phyloP scores from a whole-genome alignment of 2,888 invertebrate genomes.

The Phytoseiulus persimilis region DNA sequence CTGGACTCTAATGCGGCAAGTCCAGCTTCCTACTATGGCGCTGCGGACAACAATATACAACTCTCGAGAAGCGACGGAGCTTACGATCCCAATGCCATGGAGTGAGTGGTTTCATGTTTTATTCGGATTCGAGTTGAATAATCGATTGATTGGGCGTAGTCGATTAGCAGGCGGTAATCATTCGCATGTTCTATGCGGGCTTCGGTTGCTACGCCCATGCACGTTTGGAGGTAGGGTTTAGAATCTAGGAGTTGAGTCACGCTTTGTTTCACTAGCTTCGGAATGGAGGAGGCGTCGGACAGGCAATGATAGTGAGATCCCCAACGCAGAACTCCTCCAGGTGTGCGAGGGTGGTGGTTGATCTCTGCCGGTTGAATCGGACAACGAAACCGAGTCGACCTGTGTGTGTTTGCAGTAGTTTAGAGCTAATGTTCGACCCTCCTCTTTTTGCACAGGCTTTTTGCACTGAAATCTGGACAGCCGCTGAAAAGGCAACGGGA shows the following conservation, averaged over 20 bases:
- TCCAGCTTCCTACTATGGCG: not conserved
- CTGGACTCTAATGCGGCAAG: conserved; percentile 17
- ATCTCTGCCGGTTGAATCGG: not conserved
- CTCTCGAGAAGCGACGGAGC: not conserved
- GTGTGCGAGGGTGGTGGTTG: not conserved
- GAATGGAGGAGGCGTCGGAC: not conserved
- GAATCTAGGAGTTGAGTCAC: too few relatives aligned
- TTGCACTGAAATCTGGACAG: not conserved
- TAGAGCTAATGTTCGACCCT: not conserved
- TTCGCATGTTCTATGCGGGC: not conserved
- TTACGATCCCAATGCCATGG: not conserved
- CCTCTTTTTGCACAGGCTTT: not conserved
- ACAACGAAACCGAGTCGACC: not conserved
- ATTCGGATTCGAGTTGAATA: too few relatives aligned
- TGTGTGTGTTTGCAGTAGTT: not conserved
- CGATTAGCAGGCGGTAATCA: not conserved
- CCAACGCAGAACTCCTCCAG: not conserved
- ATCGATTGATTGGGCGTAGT: not conserved
- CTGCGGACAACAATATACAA: not conserved
- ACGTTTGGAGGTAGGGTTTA: too few relatives aligned
- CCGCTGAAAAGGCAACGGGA: not conserved
- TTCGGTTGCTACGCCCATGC: too few relatives aligned
- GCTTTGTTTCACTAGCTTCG: too few relatives aligned
- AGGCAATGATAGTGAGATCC: not conserved
- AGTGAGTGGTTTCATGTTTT: not conserved